Evolutionary conservation across 2,888 invertebrate species (phyloP).

Genomic region (Carterocephalus palaemon): DNA sequence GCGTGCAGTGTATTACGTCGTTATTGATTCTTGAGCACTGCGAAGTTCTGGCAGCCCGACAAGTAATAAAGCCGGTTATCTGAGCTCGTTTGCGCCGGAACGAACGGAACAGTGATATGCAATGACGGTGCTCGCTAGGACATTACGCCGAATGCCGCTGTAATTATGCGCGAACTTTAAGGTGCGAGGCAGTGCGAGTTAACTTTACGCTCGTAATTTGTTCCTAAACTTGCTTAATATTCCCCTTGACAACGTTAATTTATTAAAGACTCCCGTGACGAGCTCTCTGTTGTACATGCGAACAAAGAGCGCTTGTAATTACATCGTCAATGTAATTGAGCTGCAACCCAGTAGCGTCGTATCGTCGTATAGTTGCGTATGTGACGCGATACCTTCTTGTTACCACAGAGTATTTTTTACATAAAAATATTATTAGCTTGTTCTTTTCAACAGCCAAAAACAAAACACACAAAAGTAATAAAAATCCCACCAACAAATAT

Average conservation of each 20-base stretch:
- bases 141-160: conserved; percentile 54
- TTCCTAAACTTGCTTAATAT: conserved; percentile 71
- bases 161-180: conserved; percentile 64
- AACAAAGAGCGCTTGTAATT: conserved; percentile 38
- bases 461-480: too few relatives aligned
- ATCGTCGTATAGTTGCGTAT: too few relatives aligned
- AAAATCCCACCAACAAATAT: too few relatives aligned
- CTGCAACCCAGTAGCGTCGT: conserved; percentile 3
- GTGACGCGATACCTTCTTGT: too few relatives aligned
- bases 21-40: conserved; percentile 50
- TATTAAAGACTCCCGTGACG: conserved; percentile 64
- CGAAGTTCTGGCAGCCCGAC: conserved; percentile 55
- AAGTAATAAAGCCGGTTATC: conserved; percentile 69
- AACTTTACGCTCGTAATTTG: conserved; percentile 72
- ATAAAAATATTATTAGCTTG: too few relatives aligned
- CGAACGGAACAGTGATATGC: conserved; percentile 61
- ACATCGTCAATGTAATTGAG: conserved; percentile 42
- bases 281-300: conserved; percentile 33
- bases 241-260: conserved; percentile 73
- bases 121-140: conserved; percentile 43
- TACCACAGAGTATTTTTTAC: too few relatives aligned
- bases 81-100: conserved; percentile 60
- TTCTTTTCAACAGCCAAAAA: too few relatives aligned
- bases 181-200: conserved; percentile 47
- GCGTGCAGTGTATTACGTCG: conserved; percentile 34